Evolutionary conservation across 2,113 vertebrate species (phyloP), one percentile per base, ranked within the genome.

Genomic region (Chlorodrepanis virens): DNA sequence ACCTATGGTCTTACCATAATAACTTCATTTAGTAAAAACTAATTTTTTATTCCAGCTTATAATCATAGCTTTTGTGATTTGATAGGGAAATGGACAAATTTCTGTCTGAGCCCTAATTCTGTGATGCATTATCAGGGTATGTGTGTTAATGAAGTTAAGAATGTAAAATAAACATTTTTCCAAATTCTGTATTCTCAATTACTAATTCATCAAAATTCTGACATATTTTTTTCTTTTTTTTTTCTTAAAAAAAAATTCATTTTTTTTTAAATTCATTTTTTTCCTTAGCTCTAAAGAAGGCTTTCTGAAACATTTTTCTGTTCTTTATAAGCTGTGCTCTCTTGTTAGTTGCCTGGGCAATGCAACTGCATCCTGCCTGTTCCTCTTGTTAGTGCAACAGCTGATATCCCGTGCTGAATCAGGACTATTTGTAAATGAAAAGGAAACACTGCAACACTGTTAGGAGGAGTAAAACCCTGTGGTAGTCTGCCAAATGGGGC

Each of bases 381-480:
- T 52, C 44, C 37, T 70, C 82, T 86, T 86, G 42, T 86, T 80
- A 27, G 31, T 39, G 63, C 28, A 83, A n/a, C 79, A 94, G 74
- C 75, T 76, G 84, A 95, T 90, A 95, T 87, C 89, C 84, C 6
- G 0, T 33, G 52, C 88, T 96, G 93, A 93, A 78, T 94, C 4
- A 9, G 54, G 69, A 50, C 61, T 92, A 86, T 81, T 93, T 95
- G 74, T 92, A 60, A 94, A 61, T 82, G 89, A 64, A 96, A 94
- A 75, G 85, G 64, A 75, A 94, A 95, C 71, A 92, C 85, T 93
- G 72, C 80, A 52, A 78, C 90, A 64, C 85, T 96, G 93, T 95
- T 92, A 87, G 37, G 70, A 88, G 76, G 69, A 84, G 85, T 81
- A 84, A 91, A 96, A 71, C 68, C 37, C 18, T 1, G 27, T 83